Percentiles rank a stretch among this genome's conserved stretches.
phyloP scores from a whole-genome alignment of 2,113 vertebrate genomes.

The Tor tambroides region DNA sequence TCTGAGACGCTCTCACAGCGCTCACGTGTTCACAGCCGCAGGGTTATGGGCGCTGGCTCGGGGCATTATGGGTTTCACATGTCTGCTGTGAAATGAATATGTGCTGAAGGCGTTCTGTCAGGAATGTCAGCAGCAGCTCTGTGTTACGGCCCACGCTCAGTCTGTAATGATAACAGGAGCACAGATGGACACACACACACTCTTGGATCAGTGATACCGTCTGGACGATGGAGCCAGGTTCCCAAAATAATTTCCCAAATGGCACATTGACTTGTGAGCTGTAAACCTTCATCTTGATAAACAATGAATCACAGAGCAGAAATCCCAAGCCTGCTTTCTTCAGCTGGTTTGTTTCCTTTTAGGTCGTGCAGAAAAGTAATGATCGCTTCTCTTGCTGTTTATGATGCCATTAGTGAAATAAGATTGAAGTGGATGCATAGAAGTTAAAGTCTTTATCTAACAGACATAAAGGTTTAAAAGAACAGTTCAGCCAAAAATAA shows the following conservation, averaged over 20 bases:
- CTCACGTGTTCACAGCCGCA: not conserved
- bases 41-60: not conserved
- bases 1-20: slow-evolving; percentile 56
- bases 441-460: not conserved
- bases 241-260: slow-evolving; percentile 42
- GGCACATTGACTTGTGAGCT: slow-evolving; percentile 17
- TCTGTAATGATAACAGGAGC: slow-evolving; percentile 40
- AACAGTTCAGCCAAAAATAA: not conserved
- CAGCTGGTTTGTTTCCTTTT: not conserved
- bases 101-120: slow-evolving; percentile 26
- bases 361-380: not conserved
- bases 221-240: not conserved
- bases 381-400: not conserved
- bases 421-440: not conserved
- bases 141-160: not conserved
- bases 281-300: slow-evolving; percentile 13
- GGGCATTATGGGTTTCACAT: not conserved
- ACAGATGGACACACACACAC: slow-evolving; percentile 44
- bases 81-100: slow-evolving; percentile 16
- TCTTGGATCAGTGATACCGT: not conserved
- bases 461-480: not conserved
- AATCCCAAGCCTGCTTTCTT: not conserved
- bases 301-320: not conserved
- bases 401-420: slow-evolving; percentile 1
- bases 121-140: not conserved